Evolutionary conservation across 2,113 vertebrate species (phyloP), one percentile per base, ranked within the genome.

Genomic region (Numenius arquata): DNA sequence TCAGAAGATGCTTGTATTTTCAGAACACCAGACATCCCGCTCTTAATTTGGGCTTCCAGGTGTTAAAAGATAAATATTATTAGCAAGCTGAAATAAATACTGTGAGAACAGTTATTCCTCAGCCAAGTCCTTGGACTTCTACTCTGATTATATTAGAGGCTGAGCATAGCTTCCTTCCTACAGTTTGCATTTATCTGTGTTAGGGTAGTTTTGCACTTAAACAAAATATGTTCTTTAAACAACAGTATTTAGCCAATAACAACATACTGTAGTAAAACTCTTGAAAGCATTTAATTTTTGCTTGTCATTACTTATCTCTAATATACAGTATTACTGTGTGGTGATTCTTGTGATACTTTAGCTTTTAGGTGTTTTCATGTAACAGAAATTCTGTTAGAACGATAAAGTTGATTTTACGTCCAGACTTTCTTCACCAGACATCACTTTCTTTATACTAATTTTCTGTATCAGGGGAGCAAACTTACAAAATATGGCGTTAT

Each of bases 361-460:
- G 30, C n/a, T 80, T 52, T 58, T 38, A 62, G 27, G 6, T 71
- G 36, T 40, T 61, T 93, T 81, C 7, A 12, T 23, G 2, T 43
- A n/a, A 50, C 41, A 74, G 29, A 65, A 65, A 20, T 32, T 56
- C 20, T 62, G 6, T 55, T 67, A 32, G 43, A 58, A 12, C 58
- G 41, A 32, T 62, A 78, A 34, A 15, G 7, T 63, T 85, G 16
- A 5, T 1, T 74, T 81, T 73, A 38, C 22, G 30, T 53, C 34
- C 47, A 66, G 32, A 15, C 34, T 91, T 87, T 62, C 19, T 85
- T 72, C 17, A 80, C 8, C 1, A 1, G 48, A n/a, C 0, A 5
- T 13, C 0, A 0, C 48, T 72, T 72, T 67, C 8, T n/a, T 74
- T 40, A 26, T 43, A 14, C 8, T 73, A 0, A 6, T 63, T 82